Conservation (phyloP, 2,113 vertebrate genomes). For the Ifrita kowaldi region DNA sequence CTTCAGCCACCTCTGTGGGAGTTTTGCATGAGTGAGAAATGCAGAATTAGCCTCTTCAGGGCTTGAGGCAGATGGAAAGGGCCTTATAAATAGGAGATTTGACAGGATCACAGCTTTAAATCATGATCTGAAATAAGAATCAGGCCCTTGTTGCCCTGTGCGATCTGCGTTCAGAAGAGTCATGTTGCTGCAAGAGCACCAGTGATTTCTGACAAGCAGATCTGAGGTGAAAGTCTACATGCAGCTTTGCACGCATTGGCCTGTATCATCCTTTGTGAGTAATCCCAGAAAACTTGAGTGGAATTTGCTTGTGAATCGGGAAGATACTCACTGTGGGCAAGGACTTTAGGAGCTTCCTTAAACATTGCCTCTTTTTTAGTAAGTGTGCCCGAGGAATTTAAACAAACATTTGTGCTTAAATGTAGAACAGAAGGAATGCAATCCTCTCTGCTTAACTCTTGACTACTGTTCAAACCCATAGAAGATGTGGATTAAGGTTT, state of each 20-base stretch:
- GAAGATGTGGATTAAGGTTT: not conserved
- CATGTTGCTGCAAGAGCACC: not conserved
- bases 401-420: not conserved
- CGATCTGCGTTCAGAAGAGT: not conserved
- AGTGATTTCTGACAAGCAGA: not conserved
- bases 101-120: not conserved
- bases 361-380: not conserved
- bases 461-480: not conserved
- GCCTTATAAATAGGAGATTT: not conserved
- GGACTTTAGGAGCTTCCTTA: not conserved
- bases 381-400: not conserved
- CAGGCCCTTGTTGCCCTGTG: not conserved
- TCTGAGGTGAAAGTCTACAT: not conserved
- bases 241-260: not conserved
- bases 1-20: not conserved
- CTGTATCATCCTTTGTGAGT: not conserved
- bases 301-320: not conserved
- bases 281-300: not conserved
- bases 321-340: not conserved
- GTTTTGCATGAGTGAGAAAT: not conserved
- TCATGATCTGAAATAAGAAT: conserved; percentile 1
- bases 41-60: not conserved
- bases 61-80: not conserved
- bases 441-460: not conserved
- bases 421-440: not conserved